Percentiles rank a stretch among this genome's conserved stretches.
phyloP scores from a whole-genome alignment of 1,140 invertebrate genomes.

The Drosophila bifasciata region DNA sequence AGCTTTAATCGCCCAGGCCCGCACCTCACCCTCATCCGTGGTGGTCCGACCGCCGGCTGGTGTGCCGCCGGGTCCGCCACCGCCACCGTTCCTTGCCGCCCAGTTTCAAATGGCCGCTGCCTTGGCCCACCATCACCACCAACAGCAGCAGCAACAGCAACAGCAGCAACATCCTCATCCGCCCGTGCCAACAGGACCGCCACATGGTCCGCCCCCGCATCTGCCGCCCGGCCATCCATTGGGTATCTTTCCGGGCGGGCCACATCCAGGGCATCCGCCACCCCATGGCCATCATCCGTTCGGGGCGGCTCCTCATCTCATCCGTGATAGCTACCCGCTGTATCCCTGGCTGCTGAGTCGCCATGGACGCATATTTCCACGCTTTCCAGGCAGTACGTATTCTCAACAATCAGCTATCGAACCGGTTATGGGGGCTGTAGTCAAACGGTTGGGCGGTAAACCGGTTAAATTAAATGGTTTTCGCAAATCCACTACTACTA shows the following conservation, averaged over 20 bases:
- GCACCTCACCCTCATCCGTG: constrained; percentile 53
- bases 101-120: constrained; percentile 89
- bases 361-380: constrained; percentile 94
- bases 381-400: constrained; percentile 94
- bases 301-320: constrained; percentile 86
- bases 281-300: constrained; percentile 86
- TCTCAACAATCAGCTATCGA: neutral
- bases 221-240: constrained; percentile 85
- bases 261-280: constrained; percentile 77
- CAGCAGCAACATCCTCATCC: constrained; percentile 71
- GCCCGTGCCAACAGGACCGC: constrained; percentile 77
- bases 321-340: constrained; percentile 92
- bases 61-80: constrained; percentile 61
- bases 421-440: neutral
- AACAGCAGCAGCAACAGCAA: constrained; percentile 83
- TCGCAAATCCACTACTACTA: no score
- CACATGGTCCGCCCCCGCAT: constrained; percentile 84
- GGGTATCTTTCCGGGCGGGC: constrained; percentile 80
- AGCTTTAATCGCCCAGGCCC: constrained; percentile 69
- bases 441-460: no score
- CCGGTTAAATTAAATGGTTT: no score
- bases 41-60: constrained; percentile 75
- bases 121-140: constrained; percentile 84
- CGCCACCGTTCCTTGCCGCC: constrained; percentile 88
- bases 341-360: constrained; percentile 96